Conservation (phyloP, 1,140 invertebrate species). For the Pogonus chalceus region DNA sequence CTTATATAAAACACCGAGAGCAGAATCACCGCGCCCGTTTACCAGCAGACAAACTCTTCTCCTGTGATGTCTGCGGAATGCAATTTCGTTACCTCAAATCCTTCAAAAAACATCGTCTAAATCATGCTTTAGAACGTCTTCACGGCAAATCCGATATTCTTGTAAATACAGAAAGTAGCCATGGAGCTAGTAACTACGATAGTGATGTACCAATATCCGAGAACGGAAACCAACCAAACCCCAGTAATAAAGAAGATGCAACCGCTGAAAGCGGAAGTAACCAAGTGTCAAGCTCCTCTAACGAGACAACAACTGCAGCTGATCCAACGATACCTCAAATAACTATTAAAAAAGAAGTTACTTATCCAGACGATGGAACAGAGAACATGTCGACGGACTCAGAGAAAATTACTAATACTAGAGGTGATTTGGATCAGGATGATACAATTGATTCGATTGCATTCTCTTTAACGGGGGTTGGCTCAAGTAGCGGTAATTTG, state of each 20-base stretch:
- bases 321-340: constrained; percentile 30
- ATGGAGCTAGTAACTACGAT: not conserved
- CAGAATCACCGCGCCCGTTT: constrained; percentile 76
- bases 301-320: constrained; percentile 26
- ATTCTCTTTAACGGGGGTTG: constrained; percentile 38
- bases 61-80: constrained; percentile 82
- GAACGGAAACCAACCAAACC: not conserved
- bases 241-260: constrained; percentile 1
- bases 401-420: not conserved
- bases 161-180: not conserved
- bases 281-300: constrained; percentile 26
- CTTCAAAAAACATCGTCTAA: constrained; percentile 79
- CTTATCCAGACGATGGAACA: constrained; percentile 20
- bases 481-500: constrained; percentile 17
- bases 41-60: constrained; percentile 79
- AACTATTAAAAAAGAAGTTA: constrained; percentile 26
- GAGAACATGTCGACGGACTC: constrained; percentile 5
- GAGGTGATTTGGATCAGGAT: constrained; percentile 47
- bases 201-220: not conserved
- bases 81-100: constrained; percentile 81
- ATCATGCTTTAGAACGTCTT: constrained; percentile 71
- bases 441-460: constrained; percentile 53
- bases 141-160: constrained; percentile 44
- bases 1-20: constrained; percentile 78
- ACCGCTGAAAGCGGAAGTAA: constrained; percentile 12